A percentile compares a stretch with the other conserved stretches of the same genome.
Evolutionary conservation across 2,797 vertebrate species (phyloP).

Genomic region (Rhynchotus rufescens): DNA sequence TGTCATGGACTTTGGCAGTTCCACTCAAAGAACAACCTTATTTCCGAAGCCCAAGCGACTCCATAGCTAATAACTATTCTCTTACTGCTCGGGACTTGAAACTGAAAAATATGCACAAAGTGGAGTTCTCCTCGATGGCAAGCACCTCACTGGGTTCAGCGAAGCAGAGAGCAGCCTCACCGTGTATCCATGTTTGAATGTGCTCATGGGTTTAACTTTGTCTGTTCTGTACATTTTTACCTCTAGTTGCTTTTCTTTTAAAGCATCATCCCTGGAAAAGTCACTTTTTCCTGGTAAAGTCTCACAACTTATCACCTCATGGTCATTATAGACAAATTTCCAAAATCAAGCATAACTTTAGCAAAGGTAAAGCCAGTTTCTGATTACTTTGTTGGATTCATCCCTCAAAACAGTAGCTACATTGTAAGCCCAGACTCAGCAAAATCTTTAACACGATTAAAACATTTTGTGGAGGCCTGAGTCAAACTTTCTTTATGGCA

Average conservation of each 20-base stretch:
- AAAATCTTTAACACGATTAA: neutral
- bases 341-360: neutral
- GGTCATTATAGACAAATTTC: neutral
- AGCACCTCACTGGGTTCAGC: neutral
- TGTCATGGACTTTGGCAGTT: slow-evolving; percentile 81
- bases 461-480: neutral
- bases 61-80: slow-evolving; percentile 90
- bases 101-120: slow-evolving; percentile 76
- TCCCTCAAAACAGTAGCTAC: neutral
- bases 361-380: neutral
- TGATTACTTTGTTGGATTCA: neutral
- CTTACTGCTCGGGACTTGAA: slow-evolving; percentile 81
- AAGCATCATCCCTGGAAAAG: neutral
- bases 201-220: neutral
- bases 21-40: slow-evolving; percentile 87
- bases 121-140: neutral
- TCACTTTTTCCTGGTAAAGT: neutral
- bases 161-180: neutral
- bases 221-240: neutral
- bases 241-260: neutral
- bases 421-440: neutral
- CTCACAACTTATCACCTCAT: neutral
- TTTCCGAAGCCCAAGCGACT: slow-evolving; percentile 84
- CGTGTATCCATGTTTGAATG: slow-evolving; percentile 57
- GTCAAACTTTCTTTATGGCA: neutral